A percentile compares a stretch with the other conserved stretches of the same genome.
phyloP scores from a whole-genome alignment of 2,797 vertebrate species.

The Ispidina lecontei region DNA sequence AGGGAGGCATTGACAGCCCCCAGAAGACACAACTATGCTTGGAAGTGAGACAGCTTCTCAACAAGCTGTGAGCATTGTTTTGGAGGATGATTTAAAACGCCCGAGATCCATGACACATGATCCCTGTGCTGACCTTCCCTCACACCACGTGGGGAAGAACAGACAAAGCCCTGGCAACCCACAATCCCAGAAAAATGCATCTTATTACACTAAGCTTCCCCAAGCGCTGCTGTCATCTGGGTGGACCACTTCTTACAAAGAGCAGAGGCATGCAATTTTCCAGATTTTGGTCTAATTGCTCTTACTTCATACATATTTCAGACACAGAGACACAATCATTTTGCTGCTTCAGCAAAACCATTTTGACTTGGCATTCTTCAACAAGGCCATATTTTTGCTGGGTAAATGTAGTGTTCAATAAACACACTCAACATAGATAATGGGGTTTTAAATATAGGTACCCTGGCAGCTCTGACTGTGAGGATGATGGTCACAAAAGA shows the following conservation, averaged over 20 bases:
- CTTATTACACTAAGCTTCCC: neutral
- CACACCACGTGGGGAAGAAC: neutral
- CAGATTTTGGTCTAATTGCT: conserved; percentile 5
- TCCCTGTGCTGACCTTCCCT: neutral
- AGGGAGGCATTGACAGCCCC: neutral
- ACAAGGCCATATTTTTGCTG: neutral
- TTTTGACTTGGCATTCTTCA: neutral
- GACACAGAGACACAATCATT: neutral
- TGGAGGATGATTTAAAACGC: neutral
- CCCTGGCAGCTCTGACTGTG: neutral
- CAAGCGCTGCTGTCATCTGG: neutral
- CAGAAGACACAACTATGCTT: neutral
- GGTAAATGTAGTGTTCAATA: neutral
- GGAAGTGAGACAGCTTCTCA: neutral
- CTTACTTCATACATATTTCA: conserved; percentile 8
- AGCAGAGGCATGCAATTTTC: conserved; percentile 5
- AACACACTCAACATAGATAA: neutral
- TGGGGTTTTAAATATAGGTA: neutral
- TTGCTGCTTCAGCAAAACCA: neutral
- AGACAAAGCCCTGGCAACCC: conserved; percentile 31
- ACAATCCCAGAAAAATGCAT: neutral
- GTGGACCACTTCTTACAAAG: neutral
- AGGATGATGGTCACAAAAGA: neutral
- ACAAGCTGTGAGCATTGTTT: neutral
- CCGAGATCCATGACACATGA: neutral